Base-by-base conservation (phyloP, 2,888 invertebrate species). In the Scaeva pyrastri region DNA sequence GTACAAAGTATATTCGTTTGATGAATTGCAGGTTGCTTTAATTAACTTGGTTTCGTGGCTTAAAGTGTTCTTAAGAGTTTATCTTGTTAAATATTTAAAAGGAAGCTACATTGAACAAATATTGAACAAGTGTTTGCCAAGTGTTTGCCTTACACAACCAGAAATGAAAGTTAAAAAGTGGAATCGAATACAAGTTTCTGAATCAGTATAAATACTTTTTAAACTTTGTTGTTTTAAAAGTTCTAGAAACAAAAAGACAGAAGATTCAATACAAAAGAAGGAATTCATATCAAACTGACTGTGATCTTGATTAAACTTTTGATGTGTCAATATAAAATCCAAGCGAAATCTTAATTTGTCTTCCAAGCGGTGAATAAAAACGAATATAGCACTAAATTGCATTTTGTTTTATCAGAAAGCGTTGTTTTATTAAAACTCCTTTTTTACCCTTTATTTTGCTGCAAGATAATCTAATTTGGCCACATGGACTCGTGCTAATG, bases 401-500 rank as follows among this genome's bases (percentile, higher is more conserved):
- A 21, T 21, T 62, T n/a, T 23, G 3, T 23, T n/a, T n/a, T n/a
- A 39, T 62, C 43, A 14, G 23, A 23, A 62, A n/a, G 5, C 12
- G 10, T 6, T 23, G 12, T 55, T 71, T 71, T 50, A 48, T 58
- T 62, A 36, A 23, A 21, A 14, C 5, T 50, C 43, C 26, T 36
- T 41, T 3, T 16, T 58, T 58, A 0, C 12, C 16, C 36, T 26
- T 58, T 39, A 7, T 55, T 66, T 45, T 19, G 19, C 21, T 19
- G 21, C 6, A 14, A 11, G 36, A 66, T 48, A 58, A 79, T 41
- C 31, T 21, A 48, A 73, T 73, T 73, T 58, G 12, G 36, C 36
- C 66, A 50, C 52, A 81, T 21, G 36, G 36, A 39, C 52, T 58
- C 3, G 4, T 23, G 70, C 64, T 76, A 85, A 85, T 58, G 71